Evolutionary conservation across 2,797 vertebrate species (phyloP).

Genomic region (Rhinatrema bivittatum): DNA sequence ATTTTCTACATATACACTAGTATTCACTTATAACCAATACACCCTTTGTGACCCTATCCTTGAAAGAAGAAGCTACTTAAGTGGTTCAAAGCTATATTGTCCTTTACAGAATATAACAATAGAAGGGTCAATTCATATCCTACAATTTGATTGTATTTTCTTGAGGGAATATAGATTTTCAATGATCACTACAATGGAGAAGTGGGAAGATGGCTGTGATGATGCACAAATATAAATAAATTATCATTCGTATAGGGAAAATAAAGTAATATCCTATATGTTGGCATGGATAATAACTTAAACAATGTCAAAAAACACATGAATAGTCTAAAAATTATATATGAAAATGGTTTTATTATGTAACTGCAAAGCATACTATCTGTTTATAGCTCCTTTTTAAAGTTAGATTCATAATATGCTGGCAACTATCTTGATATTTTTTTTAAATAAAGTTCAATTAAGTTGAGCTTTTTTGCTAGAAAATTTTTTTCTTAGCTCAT

Average conservation of each 20-base stretch:
- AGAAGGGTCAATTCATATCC: constrained; percentile 14
- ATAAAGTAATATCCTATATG: too few relatives aligned
- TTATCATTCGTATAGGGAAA: constrained; percentile 6
- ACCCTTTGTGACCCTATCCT: background rate
- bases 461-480: too few relatives aligned
- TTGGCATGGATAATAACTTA: too few relatives aligned
- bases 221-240: constrained; percentile 18
- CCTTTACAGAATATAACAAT: constrained; percentile 14
- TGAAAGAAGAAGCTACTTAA: constrained; percentile 2
- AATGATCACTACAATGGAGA: constrained; percentile 19
- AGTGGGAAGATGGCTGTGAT: constrained; percentile 11
- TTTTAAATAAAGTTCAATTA: too few relatives aligned
- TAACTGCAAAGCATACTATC: too few relatives aligned
- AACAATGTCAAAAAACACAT: too few relatives aligned
- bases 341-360: too few relatives aligned
- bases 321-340: too few relatives aligned
- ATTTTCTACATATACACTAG: constrained; percentile 17
- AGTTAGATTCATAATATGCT: too few relatives aligned
- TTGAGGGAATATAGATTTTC: constrained; percentile 11
- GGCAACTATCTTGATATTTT: too few relatives aligned
- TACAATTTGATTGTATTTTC: constrained; percentile 6
- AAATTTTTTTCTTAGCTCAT: too few relatives aligned
- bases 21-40: constrained; percentile 7
- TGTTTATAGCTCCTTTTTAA: too few relatives aligned
- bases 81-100: constrained; percentile 1